Percentiles rank a stretch among this genome's conserved stretches.
phyloP scores from a whole-genome alignment of 2,797 vertebrate species.

The Coccyzus lansbergi region DNA sequence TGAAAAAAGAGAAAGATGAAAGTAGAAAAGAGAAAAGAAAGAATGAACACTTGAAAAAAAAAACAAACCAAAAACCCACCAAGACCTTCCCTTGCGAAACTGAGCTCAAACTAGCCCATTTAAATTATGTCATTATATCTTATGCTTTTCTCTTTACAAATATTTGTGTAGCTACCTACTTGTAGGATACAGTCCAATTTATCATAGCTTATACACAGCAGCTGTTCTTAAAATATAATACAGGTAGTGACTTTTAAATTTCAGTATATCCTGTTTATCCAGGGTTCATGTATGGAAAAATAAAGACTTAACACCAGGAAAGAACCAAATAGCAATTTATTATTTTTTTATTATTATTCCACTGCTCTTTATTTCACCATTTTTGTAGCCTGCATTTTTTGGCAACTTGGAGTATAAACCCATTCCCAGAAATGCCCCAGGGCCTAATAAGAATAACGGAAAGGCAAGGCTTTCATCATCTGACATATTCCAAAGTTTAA shows the following conservation, averaged over 20 bases:
- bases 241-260: neutral
- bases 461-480: neutral
- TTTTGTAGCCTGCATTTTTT: neutral
- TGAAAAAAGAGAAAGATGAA: neutral
- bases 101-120: neutral
- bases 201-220: neutral
- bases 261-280: neutral
- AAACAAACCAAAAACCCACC: neutral
- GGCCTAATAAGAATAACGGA: neutral
- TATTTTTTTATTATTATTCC: neutral
- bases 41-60: neutral
- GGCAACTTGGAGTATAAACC: neutral
- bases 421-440: neutral
- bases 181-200: neutral
- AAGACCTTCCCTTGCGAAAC: neutral
- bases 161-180: neutral
- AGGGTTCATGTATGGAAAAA: neutral
- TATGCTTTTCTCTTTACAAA: neutral
- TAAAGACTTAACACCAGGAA: neutral
- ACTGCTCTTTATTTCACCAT: neutral
- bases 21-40: neutral
- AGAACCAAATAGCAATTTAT: neutral
- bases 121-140: neutral
- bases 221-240: neutral
- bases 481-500: neutral